These are phyloP conservation scores for Listrodromus nycthemerus DNA, from an alignment of 2,888 invertebrate species.

Conservation along the genomic window DNA sequence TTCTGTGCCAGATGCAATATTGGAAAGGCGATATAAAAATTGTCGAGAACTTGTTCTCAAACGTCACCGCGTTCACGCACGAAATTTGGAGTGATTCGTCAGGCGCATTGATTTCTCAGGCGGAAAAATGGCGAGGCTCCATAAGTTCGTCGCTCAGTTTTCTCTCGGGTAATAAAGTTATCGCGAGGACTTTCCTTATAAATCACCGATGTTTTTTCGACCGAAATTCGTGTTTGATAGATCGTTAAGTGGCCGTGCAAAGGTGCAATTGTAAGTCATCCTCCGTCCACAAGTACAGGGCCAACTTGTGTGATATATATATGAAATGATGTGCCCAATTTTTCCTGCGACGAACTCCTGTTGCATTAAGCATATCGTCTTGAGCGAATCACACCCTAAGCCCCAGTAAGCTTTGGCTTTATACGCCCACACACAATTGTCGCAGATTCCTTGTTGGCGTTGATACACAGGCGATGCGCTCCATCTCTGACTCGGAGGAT, in stretches of 20 bases:
- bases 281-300: neutral
- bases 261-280: neutral
- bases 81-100: neutral
- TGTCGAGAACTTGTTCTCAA: neutral
- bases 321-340: constrained; percentile 7
- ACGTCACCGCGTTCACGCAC: neutral
- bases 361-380: constrained; percentile 10
- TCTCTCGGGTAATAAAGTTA: neutral
- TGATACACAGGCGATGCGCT: neutral
- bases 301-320: neutral
- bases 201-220: constrained; percentile 12
- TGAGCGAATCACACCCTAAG: constrained; percentile 10
- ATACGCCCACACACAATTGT: neutral
- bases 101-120: neutral
- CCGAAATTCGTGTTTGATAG: constrained; percentile 13
- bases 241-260: neutral
- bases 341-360: constrained; percentile 7
- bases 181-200: neutral
- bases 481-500: constrained; percentile 2
- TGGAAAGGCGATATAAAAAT: neutral
- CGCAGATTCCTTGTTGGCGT: neutral
- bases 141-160: neutral
- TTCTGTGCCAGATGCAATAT: neutral
- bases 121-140: neutral
- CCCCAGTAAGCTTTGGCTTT: constrained; percentile 1